Conservation (phyloP, 2,113 vertebrate genomes). For the Carollia perspicillata region DNA sequence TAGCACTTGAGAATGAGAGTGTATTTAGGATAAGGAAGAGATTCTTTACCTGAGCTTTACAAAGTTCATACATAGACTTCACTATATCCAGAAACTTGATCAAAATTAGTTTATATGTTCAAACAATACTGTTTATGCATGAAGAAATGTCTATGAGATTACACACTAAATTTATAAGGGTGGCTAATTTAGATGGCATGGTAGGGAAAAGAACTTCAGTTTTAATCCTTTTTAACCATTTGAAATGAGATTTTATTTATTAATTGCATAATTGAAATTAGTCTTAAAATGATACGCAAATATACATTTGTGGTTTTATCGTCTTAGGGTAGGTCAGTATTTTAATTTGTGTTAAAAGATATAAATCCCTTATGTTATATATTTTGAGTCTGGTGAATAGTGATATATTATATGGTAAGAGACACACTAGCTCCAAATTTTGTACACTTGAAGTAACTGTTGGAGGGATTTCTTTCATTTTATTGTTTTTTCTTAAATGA, state of each 20-base stretch:
- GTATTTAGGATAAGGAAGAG: neutral
- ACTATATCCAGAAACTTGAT: neutral
- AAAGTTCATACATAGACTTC: neutral
- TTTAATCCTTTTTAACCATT: neutral
- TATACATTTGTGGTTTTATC: neutral
- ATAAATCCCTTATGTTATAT: neutral
- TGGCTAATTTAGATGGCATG: neutral
- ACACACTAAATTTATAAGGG: neutral
- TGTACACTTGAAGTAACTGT: neutral
- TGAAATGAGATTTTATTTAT: neutral
- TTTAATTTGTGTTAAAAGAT: neutral
- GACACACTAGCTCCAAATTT: neutral
- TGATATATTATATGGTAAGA: neutral
- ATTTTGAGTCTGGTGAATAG: neutral
- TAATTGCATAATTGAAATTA: constrained; percentile 13
- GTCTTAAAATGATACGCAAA: neutral
- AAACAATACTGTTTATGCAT: neutral
- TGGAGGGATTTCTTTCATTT: neutral
- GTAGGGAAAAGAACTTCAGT: neutral
- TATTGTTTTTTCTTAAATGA: constrained; percentile 18
- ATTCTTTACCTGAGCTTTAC: neutral
- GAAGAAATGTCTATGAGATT: neutral
- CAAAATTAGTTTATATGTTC: neutral
- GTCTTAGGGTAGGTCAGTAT: neutral
- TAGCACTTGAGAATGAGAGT: neutral